Evolutionary conservation across 2,888 invertebrate species (phyloP).

Genomic region (Frankliniella intonsa): DNA sequence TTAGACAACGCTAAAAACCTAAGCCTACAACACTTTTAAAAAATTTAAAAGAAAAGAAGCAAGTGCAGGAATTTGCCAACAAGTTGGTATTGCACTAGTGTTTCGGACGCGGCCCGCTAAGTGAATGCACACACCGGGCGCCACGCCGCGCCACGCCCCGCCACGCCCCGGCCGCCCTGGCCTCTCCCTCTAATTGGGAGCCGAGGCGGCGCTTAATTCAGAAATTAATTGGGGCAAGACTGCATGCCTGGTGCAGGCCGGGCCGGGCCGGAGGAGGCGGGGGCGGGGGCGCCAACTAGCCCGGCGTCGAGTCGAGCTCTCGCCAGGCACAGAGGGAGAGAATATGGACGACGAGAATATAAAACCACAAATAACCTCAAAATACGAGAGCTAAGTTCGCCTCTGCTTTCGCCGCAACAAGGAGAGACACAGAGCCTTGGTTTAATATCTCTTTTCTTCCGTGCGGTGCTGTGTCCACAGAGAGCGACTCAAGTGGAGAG

Average conservation of each 20-base stretch:
- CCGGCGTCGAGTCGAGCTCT: neutral
- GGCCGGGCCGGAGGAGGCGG: neutral
- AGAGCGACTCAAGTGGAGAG: neutral
- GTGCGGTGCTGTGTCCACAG: neutral
- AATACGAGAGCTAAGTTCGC: no score
- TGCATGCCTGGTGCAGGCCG: neutral
- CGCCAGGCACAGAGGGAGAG: neutral
- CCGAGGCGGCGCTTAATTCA: slow-evolving; percentile 8
- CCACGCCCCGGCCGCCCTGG: neutral
- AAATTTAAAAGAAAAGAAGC: no score
- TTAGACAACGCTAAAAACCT: no score
- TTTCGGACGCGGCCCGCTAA: neutral
- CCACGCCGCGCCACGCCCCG: neutral
- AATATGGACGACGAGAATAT: neutral
- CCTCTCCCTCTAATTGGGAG: neutral
- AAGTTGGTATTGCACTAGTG: neutral
- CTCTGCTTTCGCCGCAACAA: no score
- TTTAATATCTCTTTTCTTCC: neutral
- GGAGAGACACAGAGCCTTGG: no score
- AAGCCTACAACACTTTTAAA: no score
- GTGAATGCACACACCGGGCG: neutral
- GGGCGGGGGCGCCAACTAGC: neutral
- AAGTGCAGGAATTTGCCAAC: no score
- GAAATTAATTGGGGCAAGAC: slow-evolving; percentile 25
- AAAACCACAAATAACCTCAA: no score